Evolutionary conservation across 2,113 vertebrate species (phyloP), one percentile per base, ranked within the genome.

Genomic region (Gallinago paraguaiae): DNA sequence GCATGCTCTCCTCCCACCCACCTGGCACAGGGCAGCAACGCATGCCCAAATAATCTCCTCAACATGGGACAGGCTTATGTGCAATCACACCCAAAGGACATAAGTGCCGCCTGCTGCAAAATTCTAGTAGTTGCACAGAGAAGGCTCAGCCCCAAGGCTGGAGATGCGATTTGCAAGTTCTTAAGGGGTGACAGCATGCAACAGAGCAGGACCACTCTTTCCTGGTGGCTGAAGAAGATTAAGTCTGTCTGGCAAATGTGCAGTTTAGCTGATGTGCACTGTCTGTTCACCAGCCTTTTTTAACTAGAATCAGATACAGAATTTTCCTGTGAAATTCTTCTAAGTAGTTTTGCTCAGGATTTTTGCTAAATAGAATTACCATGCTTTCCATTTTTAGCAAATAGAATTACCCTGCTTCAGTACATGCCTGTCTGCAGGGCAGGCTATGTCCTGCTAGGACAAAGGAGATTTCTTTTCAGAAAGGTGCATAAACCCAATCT

Each of bases 61-160:
- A 59, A 31, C 0, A 0, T 53, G 69, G 22, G 65, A 2, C 69
- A 57, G 27, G 22, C 6, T 64, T 33, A 8, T 24, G n/a, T 60
- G 25, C 33, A 61, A 4, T 24, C n/a, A n/a, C n/a, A 63, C 1
- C 3, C 27, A 28, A 41, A 50, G 25, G 30, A 10, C 7, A 0
- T 17, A 53, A 68, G 18, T 54, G 61, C 68, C 0, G 1, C 27
- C 50, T 82, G 64, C 48, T 1, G 5, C 19, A n/a, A 39, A 35
- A 24, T 54, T 71, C 76, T 31, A n/a, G 25, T 50, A 33, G 22
- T 12, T 69, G 63, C 35, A 48, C 27, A 39, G 35, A 81, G 39
- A 70, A 72, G 30, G 18, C 10, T 23, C 20, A 37, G 7, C 45
- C 41, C 46, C 54, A 12, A 41, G 0, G 2, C 22, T 72, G 53